Conservation (phyloP, 2,113 vertebrate genomes). For the Proteles cristata region DNA sequence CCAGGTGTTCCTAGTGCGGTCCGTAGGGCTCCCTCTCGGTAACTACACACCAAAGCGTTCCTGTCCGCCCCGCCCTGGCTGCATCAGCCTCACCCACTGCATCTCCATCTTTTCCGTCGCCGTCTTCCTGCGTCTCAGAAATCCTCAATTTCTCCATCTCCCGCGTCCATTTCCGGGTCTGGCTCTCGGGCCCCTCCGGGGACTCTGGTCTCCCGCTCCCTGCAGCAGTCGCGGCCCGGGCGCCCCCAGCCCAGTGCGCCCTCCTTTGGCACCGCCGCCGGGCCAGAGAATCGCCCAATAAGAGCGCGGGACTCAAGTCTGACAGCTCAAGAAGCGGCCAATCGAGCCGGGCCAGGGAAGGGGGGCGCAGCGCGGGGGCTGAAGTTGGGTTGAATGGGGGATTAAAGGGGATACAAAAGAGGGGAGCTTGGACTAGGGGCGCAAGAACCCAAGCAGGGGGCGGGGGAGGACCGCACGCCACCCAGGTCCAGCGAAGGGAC, state of each 20-base stretch:
- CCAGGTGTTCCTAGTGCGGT: not conserved
- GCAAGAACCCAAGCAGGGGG: not conserved
- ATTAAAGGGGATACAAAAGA: conserved; percentile 67
- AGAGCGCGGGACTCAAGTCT: conserved; percentile 75
- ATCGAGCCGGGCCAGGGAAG: conserved; percentile 77
- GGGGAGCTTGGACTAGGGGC: conserved; percentile 61
- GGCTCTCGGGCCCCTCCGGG: conserved; percentile 18
- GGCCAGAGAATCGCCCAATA: conserved; percentile 85
- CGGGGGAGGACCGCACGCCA: not conserved
- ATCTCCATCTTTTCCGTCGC: conserved; percentile 73
- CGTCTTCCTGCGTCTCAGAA: conserved; percentile 1
- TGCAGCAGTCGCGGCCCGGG: conserved; percentile 68
- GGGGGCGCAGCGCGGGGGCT: conserved; percentile 83
- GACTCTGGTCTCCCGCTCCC: conserved; percentile 32
- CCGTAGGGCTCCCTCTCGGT: not conserved
- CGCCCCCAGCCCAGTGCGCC: conserved; percentile 79
- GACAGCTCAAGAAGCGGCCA: conserved; percentile 82
- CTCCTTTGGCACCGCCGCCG: conserved; percentile 57
- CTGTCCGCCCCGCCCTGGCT: conserved; percentile 63
- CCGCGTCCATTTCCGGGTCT: conserved; percentile 53
- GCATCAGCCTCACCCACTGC: conserved; percentile 68
- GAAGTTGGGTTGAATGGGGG: conserved; percentile 88
- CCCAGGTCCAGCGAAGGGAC: conserved; percentile 26
- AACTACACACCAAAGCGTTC: conserved; percentile 28
- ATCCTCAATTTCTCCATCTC: conserved; percentile 20